Percentiles rank a stretch among this genome's conserved stretches.
Conservation (phyloP, 2,113 vertebrate genomes). For the Peromyscus polionotus region DNA sequence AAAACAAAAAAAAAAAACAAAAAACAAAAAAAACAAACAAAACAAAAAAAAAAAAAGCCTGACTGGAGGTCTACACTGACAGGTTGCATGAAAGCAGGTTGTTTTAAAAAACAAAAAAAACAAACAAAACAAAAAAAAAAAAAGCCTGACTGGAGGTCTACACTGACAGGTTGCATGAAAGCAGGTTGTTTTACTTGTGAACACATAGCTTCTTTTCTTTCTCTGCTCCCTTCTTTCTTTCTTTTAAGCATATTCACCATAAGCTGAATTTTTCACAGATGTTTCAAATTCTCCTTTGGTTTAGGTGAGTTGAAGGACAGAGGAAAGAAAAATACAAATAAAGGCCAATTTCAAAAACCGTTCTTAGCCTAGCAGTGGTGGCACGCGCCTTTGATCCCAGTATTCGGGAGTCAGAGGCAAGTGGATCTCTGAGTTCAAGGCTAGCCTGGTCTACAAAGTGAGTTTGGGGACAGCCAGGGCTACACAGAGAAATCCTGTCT, state of each 20-base stretch:
- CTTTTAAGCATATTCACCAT: background rate
- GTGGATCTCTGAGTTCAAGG: background rate
- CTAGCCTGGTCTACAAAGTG: too few relatives aligned
- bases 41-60: too few relatives aligned
- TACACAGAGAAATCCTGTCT: background rate
- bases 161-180: background rate
- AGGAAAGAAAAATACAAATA: slow-evolving; percentile 3
- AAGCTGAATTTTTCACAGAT: background rate
- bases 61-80: background rate
- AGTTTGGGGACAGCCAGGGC: background rate
- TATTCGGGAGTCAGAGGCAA: background rate
- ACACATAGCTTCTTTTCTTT: background rate
- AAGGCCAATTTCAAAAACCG: background rate
- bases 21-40: too few relatives aligned
- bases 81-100: background rate
- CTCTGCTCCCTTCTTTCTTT: background rate
- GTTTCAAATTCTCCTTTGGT: background rate
- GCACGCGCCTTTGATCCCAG: background rate
- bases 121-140: too few relatives aligned
- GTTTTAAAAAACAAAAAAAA: background rate
- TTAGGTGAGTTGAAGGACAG: background rate
- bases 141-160: too few relatives aligned
- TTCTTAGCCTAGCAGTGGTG: background rate
- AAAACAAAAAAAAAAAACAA: too few relatives aligned
- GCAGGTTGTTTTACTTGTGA: background rate